Evolutionary conservation across 2,113 vertebrate genomes (phyloP), one percentile per base, ranked within the genome.

Genomic region (Tringa solitaria): DNA sequence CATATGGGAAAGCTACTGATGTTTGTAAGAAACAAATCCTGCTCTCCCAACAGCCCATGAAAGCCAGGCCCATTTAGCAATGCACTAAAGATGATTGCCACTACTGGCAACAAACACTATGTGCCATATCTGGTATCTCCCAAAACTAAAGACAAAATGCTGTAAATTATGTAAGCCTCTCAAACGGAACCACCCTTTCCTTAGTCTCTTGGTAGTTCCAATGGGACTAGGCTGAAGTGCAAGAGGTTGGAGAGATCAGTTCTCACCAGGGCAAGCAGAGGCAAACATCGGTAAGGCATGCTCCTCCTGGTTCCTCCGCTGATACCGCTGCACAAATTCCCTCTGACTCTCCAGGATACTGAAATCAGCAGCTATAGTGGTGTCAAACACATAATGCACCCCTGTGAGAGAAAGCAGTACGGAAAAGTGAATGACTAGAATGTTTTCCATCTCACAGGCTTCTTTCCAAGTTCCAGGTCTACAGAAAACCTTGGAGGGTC

Each of bases 281-380:
- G 99, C 99, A 97, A 99, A 99, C 99, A 99, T 99, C 27, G 99
- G 99, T 93, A 99, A 94, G 22, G 98, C 98, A 14, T 98, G 98
- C 63, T 98, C 96, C 57, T 99, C 98, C 64, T 99, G 98, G 80
- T 98, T 98, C 97, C 98, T 99, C 96, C 97, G 98, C 4, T 96
- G 98, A 87, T 98, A 99, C 3, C 99, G 97, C 84, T 98, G 98
- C 91, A 99, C 98, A 72, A 99, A 99, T 48, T 99, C 99, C 81
- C 97, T 99, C 97, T 99, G 99, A 81, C 98, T 99, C 98, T 99
- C 99, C 76, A 99, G 97, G 96, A 99, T 98, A 93, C 99, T 99
- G 98, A 99, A 99, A 63, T 99, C 99, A 18, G 99, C 98, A 18
- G 99, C 99, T 78, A 99, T 95, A 2, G 98, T 98, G 72, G 98